Evolutionary conservation across 2,888 invertebrate genomes (phyloP), one percentile per base, ranked within the genome.

Genomic region (Nesidiocoris tenuis): DNA sequence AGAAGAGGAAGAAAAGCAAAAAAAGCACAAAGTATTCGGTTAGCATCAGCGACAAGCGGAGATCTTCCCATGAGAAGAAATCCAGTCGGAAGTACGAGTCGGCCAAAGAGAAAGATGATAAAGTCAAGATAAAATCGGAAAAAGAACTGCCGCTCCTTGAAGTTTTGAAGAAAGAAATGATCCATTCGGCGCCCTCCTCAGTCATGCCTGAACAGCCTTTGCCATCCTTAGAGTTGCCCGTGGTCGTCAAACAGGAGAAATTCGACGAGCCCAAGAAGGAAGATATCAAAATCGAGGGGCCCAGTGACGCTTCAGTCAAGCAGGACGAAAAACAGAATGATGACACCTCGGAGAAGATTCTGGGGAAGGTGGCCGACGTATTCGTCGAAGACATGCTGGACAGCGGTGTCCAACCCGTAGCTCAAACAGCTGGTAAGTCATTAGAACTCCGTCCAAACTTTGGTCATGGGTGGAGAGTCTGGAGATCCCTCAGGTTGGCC

Each of bases 371-470:
- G 1, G 74, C 74, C n/a, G 74, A 74, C 22, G 74, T 74, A 22
- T 74, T 74, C 19, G 39, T 65, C 7, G 74, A 74, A 24, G 74
- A 74, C 24, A 17, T 74, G 21, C n/a, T 74, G 19, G 74, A 74
- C 0, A 64, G 56, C 22, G 74, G 65, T 9, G 24, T 59, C n/a
- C 3, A 39, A 12, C 39, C 39, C n/a, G n/a, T n/a, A n/a, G n/a
- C n/a, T n/a, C n/a, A n/a, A n/a, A n/a, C n/a, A n/a, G n/a, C n/a
- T n/a, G n/a, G n/a, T n/a, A n/a, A n/a, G n/a, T n/a, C n/a, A n/a
- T n/a, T 55, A n/a, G 55, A n/a, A 12, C 16, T 55, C 55, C 9
- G 12, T 55, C 16, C 55, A 12, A 55, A 55, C 16, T 55, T 55
- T 55, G n/a, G n/a, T n/a, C n/a, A n/a, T n/a, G n/a, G n/a, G n/a